These are phyloP conservation scores for Zoanthus solanderi DNA, from an alignment of 92 coral and sea anemone species.

Conservation along the genomic window DNA sequence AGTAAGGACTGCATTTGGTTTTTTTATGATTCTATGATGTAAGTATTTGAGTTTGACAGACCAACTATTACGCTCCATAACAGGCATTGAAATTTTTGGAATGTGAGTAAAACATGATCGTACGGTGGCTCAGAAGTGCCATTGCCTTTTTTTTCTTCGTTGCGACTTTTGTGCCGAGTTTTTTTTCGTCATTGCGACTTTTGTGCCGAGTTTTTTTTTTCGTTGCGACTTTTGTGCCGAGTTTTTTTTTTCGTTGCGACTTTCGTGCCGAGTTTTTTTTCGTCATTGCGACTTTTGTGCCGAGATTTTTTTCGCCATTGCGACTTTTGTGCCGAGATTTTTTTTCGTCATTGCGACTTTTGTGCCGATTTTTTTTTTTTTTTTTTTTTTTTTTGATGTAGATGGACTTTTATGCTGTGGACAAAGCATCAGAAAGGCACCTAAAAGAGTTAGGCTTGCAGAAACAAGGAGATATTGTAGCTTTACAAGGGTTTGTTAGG, in stretches of 20 bases:
- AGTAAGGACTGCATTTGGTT: too few relatives aligned
- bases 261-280: slow-evolving; percentile 23
- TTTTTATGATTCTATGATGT: too few relatives aligned
- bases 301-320: not conserved
- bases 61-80: too few relatives aligned
- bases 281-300: slow-evolving; percentile 10
- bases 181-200: not conserved
- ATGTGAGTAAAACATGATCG: too few relatives aligned
- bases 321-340: slow-evolving; percentile 2
- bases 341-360: not conserved
- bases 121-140: slow-evolving; percentile 43
- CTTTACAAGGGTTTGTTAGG: slow-evolving; percentile 32
- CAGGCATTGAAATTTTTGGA: too few relatives aligned
- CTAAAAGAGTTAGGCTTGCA: slow-evolving; percentile 43
- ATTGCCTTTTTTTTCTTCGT: slow-evolving; percentile 20
- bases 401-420: slow-evolving; percentile 5
- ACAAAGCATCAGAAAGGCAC: slow-evolving; percentile 13
- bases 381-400: slow-evolving; percentile 19
- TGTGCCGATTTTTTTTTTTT: slow-evolving; percentile 10
- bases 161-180: not conserved
- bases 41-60: too few relatives aligned
- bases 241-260: slow-evolving; percentile 39
- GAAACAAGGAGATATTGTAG: slow-evolving; percentile 36
- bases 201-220: not conserved
- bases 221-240: slow-evolving; percentile 30